phyloP scores from a whole-genome alignment of 2,797 vertebrate genomes.

The Micrastur ruficollis region DNA sequence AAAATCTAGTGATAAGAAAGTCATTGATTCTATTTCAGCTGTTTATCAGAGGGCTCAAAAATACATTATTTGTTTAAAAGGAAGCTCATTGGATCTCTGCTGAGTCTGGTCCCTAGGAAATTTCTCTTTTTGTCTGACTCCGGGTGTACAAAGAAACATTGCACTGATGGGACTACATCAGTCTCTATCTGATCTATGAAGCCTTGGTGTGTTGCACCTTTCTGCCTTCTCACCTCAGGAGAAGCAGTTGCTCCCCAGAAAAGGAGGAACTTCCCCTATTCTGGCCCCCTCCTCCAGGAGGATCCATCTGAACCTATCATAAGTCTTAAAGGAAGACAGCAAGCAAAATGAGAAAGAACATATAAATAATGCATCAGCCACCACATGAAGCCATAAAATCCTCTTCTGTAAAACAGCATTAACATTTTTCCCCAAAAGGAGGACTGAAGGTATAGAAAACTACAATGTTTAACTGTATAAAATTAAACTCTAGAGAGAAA shows the following conservation, averaged over 20 bases:
- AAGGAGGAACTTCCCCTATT: background rate
- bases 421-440: background rate
- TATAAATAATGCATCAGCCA: background rate
- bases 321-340: background rate
- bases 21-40: background rate
- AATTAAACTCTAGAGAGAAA: background rate
- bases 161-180: background rate
- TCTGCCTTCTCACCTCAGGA: background rate
- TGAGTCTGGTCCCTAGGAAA: background rate
- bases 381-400: background rate
- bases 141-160: background rate
- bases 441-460: background rate
- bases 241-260: background rate
- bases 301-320: background rate
- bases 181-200: background rate
- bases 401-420: background rate
- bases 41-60: background rate
- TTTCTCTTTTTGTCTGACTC: background rate
- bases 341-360: background rate
- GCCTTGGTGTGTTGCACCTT: background rate
- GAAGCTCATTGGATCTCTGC: background rate
- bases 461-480: background rate
- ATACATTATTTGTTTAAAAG: background rate
- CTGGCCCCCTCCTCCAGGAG: background rate
- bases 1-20: background rate